phyloP scores from a whole-genome alignment of 1,140 invertebrate species.

The Caenorhabditis inopinata region DNA sequence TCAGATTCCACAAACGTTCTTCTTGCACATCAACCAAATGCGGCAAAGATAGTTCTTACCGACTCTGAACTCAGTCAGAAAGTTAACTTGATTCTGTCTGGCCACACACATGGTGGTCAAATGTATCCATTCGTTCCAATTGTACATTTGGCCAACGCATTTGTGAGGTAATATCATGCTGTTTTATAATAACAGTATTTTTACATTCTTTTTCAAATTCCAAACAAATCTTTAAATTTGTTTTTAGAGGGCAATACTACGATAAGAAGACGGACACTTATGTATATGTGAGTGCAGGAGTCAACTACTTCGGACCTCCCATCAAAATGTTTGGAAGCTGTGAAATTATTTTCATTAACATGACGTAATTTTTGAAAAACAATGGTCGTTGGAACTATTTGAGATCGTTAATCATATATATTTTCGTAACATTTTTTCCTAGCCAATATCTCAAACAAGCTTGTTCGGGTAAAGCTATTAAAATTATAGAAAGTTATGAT shows the following conservation, averaged over 20 bases:
- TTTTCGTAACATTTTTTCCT: too few species aligned
- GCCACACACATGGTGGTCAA: constrained; percentile 46
- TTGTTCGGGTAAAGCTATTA: too few species aligned
- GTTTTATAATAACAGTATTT: neutral
- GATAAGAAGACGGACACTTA: constrained; percentile 27
- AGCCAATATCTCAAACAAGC: too few species aligned
- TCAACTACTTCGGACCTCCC: constrained; percentile 46
- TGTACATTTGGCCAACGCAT: constrained; percentile 41
- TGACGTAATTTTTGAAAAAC: neutral
- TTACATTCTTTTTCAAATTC: neutral
- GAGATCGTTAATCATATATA: too few species aligned
- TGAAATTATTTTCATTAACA: constrained; percentile 42
- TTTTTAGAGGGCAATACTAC: constrained; percentile 43
- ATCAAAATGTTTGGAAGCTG: constrained; percentile 48
- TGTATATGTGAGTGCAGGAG: constrained; percentile 47
- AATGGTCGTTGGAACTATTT: too few species aligned
- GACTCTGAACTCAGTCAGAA: constrained; percentile 10
- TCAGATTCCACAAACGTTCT: constrained; percentile 31
- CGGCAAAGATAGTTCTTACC: constrained; percentile 29
- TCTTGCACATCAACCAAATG: constrained; percentile 48
- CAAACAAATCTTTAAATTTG: neutral
- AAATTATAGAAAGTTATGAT: too few species aligned
- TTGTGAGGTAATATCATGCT: constrained; percentile 40
- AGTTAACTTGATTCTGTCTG: constrained; percentile 46
- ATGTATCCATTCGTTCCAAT: constrained; percentile 47